These are phyloP conservation scores for Colletes collaris DNA, from an alignment of 2,888 invertebrate species.

Conservation along the genomic window DNA sequence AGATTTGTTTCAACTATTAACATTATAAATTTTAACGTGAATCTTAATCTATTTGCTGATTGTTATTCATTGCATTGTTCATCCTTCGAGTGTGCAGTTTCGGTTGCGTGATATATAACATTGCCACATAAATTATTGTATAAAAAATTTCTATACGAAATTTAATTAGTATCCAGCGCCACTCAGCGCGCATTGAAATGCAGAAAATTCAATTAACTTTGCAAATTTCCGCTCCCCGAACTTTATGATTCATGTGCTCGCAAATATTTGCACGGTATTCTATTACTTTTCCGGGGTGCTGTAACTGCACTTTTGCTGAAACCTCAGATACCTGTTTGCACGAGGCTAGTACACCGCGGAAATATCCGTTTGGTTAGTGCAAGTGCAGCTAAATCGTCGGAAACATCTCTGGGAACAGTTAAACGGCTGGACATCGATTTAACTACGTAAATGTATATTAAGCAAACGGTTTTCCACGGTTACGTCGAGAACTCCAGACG, in stretches of 20 bases:
- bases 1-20: too few species aligned
- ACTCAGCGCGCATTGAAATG: neutral
- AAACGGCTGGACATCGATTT: slow-evolving; percentile 6
- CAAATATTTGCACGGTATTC: slow-evolving; percentile 52
- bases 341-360: slow-evolving; percentile 10
- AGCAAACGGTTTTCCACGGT: neutral
- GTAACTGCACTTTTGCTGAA: slow-evolving; percentile 39
- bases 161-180: slow-evolving; percentile 23
- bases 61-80: too few species aligned
- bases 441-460: neutral
- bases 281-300: slow-evolving; percentile 45
- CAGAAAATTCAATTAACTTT: slow-evolving; percentile 41
- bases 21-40: too few species aligned
- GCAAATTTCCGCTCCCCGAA: slow-evolving; percentile 22
- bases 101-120: neutral
- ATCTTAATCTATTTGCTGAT: too few species aligned
- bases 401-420: neutral
- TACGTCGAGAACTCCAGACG: neutral
- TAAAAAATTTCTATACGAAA: slow-evolving; percentile 28
- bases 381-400: slow-evolving; percentile 30
- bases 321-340: slow-evolving; percentile 40
- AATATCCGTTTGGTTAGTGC: slow-evolving; percentile 30
- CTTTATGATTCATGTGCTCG: slow-evolving; percentile 27
- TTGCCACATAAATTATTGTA: too few species aligned
- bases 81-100: too few species aligned